A percentile compares a stretch with the other conserved stretches of the same genome.
These are phyloP conservation scores for Coptodon rendalli DNA, from an alignment of 2,113 vertebrate species.

Conservation along the genomic window DNA sequence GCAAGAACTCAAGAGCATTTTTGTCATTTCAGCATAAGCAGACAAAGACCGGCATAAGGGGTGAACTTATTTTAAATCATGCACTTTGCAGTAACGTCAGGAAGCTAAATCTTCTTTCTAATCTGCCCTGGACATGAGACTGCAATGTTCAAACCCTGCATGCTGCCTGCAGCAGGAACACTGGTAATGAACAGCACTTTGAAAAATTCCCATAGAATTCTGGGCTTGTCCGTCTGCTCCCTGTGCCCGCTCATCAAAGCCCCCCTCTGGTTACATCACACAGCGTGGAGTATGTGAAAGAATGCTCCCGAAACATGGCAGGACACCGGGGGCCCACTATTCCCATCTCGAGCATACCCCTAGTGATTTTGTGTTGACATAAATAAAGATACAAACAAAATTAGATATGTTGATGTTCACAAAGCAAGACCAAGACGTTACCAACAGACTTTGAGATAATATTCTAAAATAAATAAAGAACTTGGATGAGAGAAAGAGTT, in stretches of 20 bases:
- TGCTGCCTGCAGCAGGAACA: not conserved
- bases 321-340: slow-evolving; percentile 40
- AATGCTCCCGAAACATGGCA: slow-evolving; percentile 48
- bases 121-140: not conserved
- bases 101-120: not conserved
- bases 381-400: slow-evolving; percentile 2
- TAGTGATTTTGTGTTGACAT: slow-evolving; percentile 1
- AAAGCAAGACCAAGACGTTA: not conserved
- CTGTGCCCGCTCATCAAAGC: slow-evolving; percentile 25
- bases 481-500: not conserved
- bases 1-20: not conserved
- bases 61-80: not conserved
- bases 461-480: slow-evolving; percentile 34
- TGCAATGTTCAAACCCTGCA: not conserved
- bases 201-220: slow-evolving; percentile 61
- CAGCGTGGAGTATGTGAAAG: slow-evolving; percentile 67
- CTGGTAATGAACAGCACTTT: not conserved
- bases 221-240: slow-evolving; percentile 23
- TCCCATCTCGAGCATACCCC: slow-evolving; percentile 27
- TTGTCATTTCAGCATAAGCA: not conserved
- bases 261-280: slow-evolving; percentile 42
- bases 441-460: not conserved
- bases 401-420: slow-evolving; percentile 5
- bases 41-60: not conserved
- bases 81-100: not conserved